phyloP scores from a whole-genome alignment of 2,113 vertebrate species.

The Mesoclemmys tuberculata region DNA sequence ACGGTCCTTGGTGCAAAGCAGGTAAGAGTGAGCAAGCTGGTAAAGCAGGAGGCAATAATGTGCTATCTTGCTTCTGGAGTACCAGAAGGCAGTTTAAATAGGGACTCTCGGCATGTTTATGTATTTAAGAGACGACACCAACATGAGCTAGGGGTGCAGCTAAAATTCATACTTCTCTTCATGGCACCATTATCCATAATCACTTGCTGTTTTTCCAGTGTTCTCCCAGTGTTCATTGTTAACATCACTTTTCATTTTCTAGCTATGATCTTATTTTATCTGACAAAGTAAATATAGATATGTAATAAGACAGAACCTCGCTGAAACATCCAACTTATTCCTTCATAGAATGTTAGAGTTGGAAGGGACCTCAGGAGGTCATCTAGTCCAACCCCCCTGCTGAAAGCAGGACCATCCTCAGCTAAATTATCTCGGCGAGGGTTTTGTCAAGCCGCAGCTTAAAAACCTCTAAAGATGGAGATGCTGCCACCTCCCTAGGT shows the following conservation, averaged over 20 bases:
- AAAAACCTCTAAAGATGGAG: too few species aligned
- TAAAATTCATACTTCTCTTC: background rate
- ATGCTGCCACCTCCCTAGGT: too few species aligned
- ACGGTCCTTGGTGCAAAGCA: background rate
- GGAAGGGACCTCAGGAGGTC: too few species aligned
- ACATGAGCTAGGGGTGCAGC: background rate
- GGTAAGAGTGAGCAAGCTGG: background rate
- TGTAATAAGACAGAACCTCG: background rate
- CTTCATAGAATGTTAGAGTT: background rate
- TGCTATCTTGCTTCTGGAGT: background rate
- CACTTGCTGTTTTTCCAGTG: constrained; percentile 6
- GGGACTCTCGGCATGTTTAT: background rate
- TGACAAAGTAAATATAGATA: background rate
- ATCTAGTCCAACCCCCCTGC: too few species aligned
- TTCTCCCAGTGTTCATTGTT: background rate
- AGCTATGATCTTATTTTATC: background rate
- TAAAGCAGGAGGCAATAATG: background rate
- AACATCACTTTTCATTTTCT: background rate
- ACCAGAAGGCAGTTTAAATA: background rate
- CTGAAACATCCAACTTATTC: background rate
- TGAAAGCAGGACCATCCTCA: too few species aligned
- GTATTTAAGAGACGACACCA: background rate
- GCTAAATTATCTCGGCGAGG: too few species aligned
- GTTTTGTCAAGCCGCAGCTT: too few species aligned
- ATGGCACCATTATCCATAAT: background rate